Percentiles rank a stretch among this genome's conserved stretches.
Conservation (phyloP, 1,140 invertebrate species). For the Zaprionus tsacasi region DNA sequence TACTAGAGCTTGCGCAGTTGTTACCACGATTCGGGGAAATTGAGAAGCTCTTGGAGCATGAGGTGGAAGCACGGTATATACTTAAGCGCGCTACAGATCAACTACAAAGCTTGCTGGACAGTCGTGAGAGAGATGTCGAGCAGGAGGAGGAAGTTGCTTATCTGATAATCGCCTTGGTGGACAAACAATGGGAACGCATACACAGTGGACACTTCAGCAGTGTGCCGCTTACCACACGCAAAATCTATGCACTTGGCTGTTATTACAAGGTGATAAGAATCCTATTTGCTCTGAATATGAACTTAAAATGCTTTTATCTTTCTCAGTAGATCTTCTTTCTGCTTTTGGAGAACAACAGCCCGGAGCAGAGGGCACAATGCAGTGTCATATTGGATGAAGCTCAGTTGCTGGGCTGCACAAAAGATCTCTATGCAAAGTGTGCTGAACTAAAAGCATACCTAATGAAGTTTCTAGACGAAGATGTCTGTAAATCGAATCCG, state of each 20-base stretch:
- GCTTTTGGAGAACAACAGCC: slow-evolving; percentile 52
- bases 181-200: slow-evolving; percentile 91
- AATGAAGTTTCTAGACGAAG: slow-evolving; percentile 57
- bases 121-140: not conserved
- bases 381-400: slow-evolving; percentile 68
- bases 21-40: slow-evolving; percentile 60
- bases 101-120: slow-evolving; percentile 6
- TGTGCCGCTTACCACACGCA: slow-evolving; percentile 87
- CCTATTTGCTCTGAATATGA: not conserved
- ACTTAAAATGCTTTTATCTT: not conserved
- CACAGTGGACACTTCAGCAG: slow-evolving; percentile 94
- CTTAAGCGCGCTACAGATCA: slow-evolving; percentile 42
- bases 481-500: not conserved
- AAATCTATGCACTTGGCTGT: slow-evolving; percentile 87
- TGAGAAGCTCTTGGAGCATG: slow-evolving; percentile 42
- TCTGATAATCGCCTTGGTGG: slow-evolving; percentile 87
- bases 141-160: slow-evolving; percentile 75
- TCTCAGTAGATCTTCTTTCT: slow-evolving; percentile 63
- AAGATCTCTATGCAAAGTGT: slow-evolving; percentile 73
- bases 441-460: slow-evolving; percentile 41
- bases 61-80: slow-evolving; percentile 65
- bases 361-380: slow-evolving; percentile 56
- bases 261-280: slow-evolving; percentile 86
- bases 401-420: slow-evolving; percentile 69
- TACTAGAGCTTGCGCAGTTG: slow-evolving; percentile 41